phyloP scores from a whole-genome alignment of 1,140 invertebrate species.

The Eumaeus atala region DNA sequence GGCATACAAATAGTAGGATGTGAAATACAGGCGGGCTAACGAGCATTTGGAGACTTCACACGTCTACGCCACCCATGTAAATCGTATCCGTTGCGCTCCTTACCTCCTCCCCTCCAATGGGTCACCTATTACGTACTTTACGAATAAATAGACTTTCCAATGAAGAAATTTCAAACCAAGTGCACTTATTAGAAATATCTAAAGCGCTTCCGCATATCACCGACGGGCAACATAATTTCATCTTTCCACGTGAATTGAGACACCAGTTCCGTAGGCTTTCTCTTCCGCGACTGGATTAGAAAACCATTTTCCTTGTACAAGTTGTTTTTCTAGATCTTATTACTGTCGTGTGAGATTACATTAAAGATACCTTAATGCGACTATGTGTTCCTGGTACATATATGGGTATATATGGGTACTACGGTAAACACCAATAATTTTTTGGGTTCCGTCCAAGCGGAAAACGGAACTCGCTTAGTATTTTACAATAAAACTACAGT shows the following conservation, averaged over 20 bases:
- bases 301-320: conserved; percentile 24
- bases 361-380: neutral
- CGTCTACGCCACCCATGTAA: neutral
- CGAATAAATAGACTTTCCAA: neutral
- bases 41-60: neutral
- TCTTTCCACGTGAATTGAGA: conserved; percentile 8
- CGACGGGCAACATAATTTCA: conserved; percentile 12
- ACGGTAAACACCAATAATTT: too few species aligned
- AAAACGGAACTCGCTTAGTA: neutral
- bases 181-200: neutral
- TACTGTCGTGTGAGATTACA: conserved; percentile 9
- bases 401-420: too few species aligned
- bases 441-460: neutral
- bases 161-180: neutral
- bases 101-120: too few species aligned
- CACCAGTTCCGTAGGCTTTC: conserved; percentile 23
- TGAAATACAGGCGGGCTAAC: neutral
- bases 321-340: conserved; percentile 17
- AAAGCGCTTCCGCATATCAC: conserved; percentile 6
- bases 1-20: too few species aligned
- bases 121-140: too few species aligned
- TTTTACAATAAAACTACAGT: neutral
- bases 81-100: neutral
- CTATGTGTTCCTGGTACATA: conserved; percentile 6
- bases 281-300: conserved; percentile 24